Evolutionary conservation across 2,797 vertebrate genomes (phyloP).

Genomic region (Phoebastria nigripes): DNA sequence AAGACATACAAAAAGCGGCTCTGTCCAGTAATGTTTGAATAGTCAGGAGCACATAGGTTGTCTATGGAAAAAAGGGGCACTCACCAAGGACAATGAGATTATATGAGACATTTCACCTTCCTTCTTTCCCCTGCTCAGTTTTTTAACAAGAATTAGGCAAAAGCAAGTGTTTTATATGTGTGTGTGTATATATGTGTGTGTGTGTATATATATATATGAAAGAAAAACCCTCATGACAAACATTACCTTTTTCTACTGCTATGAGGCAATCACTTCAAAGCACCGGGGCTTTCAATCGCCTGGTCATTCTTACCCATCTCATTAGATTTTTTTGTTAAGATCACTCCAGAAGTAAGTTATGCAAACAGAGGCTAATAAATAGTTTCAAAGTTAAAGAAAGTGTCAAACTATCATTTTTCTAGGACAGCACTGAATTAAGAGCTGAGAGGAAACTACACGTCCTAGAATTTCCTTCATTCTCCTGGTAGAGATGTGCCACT

Average conservation of each 20-base stretch:
- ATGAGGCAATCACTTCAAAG: background rate
- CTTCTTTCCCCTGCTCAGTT: background rate
- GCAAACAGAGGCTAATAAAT: background rate
- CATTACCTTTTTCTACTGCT: background rate
- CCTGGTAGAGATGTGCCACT: background rate
- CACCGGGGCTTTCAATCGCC: background rate
- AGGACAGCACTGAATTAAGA: background rate
- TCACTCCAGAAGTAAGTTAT: background rate
- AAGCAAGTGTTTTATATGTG: background rate
- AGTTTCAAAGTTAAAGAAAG: background rate
- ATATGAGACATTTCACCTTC: background rate
- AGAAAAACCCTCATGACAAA: background rate
- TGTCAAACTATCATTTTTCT: background rate
- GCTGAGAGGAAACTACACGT: background rate
- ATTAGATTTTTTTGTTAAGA: background rate
- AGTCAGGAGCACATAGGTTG: background rate
- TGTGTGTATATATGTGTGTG: too few species aligned
- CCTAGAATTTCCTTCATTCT: background rate
- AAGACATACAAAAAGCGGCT: background rate
- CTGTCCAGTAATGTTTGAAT: background rate
- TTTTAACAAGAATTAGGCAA: background rate
- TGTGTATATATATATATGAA: accelerated
- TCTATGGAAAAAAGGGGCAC: background rate
- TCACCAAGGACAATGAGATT: background rate
- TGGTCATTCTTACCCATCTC: background rate